phyloP scores from a whole-genome alignment of 2,113 vertebrate genomes.

The Urocitellus parryii region DNA sequence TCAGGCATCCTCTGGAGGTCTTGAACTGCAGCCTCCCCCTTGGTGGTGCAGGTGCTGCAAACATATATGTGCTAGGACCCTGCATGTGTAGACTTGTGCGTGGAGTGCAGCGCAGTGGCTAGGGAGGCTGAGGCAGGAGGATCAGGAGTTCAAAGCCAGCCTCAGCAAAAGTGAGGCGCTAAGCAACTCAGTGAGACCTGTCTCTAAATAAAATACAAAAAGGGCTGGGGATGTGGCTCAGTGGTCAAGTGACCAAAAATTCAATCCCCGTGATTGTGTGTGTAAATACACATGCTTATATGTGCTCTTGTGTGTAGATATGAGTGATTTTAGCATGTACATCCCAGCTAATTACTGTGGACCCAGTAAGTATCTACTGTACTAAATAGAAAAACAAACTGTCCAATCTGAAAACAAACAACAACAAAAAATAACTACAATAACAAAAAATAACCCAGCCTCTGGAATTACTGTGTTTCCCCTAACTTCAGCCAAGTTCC shows the following conservation, averaged over 20 bases:
- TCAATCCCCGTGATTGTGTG: neutral
- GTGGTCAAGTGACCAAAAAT: no score
- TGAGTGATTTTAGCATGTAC: neutral
- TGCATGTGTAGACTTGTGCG: neutral
- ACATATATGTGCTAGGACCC: neutral
- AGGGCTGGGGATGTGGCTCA: no score
- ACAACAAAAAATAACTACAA: neutral
- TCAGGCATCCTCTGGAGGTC: neutral
- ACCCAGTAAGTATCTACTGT: neutral
- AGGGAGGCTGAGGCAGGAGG: no score
- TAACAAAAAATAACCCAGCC: neutral
- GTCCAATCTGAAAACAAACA: neutral
- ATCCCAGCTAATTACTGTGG: neutral
- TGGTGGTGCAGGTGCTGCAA: neutral
- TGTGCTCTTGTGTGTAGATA: no score
- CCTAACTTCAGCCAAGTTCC: neutral
- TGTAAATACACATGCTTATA: neutral
- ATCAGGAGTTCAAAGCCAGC: no score
- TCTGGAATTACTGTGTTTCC: neutral
- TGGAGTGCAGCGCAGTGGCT: accelerated
- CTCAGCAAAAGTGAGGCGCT: no score
- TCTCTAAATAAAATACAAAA: no score
- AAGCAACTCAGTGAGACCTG: no score
- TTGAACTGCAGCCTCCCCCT: no score
- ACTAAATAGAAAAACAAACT: neutral